Conservation (phyloP, 2,797 vertebrate species). For the Octomys mimax region DNA sequence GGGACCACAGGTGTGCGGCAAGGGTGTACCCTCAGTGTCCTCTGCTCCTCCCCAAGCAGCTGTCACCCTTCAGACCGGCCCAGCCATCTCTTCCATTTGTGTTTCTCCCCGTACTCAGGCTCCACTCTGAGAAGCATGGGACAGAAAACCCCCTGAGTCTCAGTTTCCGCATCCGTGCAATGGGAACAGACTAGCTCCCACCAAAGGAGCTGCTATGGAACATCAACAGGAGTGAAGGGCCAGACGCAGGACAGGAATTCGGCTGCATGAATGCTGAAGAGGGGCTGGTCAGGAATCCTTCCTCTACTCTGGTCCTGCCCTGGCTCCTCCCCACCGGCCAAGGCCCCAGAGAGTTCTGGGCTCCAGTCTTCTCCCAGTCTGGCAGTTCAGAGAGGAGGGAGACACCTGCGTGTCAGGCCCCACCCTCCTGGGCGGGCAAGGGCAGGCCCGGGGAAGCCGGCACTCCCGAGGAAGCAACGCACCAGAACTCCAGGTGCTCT, state of each 20-base stretch:
- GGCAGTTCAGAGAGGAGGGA: neutral
- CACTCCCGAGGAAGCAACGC: neutral
- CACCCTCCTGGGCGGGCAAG: neutral
- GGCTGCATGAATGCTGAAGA: neutral
- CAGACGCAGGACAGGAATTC: neutral
- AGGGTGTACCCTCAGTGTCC: neutral
- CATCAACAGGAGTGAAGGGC: neutral
- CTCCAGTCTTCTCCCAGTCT: neutral
- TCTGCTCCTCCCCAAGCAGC: neutral
- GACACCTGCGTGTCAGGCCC: conserved; percentile 1
- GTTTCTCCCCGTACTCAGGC: neutral
- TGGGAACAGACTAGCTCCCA: neutral
- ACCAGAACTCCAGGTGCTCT: conserved; percentile 50
- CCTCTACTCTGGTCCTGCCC: neutral
- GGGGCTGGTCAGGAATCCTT: accelerated
- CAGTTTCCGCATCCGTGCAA: neutral
- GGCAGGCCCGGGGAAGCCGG: neutral
- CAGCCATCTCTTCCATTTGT: neutral
- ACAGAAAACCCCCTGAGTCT: neutral
- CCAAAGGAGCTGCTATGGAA: neutral
- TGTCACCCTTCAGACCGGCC: neutral
- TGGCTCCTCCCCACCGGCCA: neutral
- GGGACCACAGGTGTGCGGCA: accelerated
- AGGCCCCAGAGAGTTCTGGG: neutral
- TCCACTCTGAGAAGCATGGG: no score